Evolutionary conservation across 2,888 invertebrate species (phyloP).

Genomic region (Chrysolina americana): DNA sequence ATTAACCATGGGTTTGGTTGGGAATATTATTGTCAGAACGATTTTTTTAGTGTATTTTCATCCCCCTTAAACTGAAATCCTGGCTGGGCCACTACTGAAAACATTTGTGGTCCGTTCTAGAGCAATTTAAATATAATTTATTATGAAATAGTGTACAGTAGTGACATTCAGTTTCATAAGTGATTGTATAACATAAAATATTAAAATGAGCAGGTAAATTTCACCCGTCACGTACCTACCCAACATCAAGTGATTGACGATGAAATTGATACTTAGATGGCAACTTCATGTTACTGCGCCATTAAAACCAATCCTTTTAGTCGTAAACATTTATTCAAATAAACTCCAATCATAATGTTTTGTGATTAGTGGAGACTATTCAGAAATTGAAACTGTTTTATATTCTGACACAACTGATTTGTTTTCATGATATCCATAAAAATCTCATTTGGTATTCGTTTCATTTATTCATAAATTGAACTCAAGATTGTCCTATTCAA

Average conservation of each 20-base stretch:
- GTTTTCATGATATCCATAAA: background rate
- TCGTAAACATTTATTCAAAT: conserved; percentile 4
- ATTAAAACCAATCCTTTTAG: background rate
- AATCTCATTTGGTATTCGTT: background rate
- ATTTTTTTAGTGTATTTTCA: no score
- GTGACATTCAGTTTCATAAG: background rate
- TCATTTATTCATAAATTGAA: no score
- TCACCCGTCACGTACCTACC: background rate
- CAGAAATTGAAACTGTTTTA: background rate
- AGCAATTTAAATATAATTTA: no score
- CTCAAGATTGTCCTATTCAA: no score
- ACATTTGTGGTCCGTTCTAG: no score
- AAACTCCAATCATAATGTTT: background rate
- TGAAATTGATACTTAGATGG: background rate
- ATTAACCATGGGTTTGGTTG: no score
- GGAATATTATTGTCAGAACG: no score
- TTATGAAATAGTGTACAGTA: no score
- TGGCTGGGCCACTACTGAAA: no score
- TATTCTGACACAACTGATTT: background rate
- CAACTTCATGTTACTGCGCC: background rate
- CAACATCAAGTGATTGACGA: background rate
- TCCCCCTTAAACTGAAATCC: no score
- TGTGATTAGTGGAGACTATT: conserved; percentile 2
- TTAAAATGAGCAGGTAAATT: background rate
- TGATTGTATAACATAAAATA: background rate